Conservation (phyloP, 2,888 invertebrate species). For the Plagiodera versicolora region DNA sequence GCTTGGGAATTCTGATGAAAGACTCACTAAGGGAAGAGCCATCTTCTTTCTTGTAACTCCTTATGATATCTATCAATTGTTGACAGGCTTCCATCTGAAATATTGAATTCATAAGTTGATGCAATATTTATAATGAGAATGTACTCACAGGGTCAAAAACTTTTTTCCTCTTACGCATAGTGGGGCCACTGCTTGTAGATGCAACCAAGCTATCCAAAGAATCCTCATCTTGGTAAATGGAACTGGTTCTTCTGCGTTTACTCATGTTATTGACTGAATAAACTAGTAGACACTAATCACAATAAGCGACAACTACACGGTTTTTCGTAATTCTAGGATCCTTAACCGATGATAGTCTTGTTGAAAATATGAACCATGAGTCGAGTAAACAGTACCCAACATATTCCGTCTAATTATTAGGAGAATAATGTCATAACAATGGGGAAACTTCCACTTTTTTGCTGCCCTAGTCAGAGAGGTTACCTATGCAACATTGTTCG, state of each 20-base stretch:
- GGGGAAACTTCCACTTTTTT: constrained; percentile 23
- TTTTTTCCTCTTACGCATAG: constrained; percentile 64
- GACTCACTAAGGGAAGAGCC: constrained; percentile 88
- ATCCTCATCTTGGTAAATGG: constrained; percentile 73
- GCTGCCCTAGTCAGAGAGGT: constrained; percentile 28
- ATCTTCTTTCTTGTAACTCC: constrained; percentile 90
- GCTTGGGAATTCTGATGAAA: constrained; percentile 92
- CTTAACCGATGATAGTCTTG: not conserved
- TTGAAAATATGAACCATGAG: not conserved
- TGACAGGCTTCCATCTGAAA: constrained; percentile 81
- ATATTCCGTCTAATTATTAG: constrained; percentile 2
- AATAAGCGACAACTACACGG: not conserved
- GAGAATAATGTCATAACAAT: constrained; percentile 21
- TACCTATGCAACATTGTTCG: constrained; percentile 33
- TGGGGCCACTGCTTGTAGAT: constrained; percentile 57
- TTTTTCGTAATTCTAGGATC: not conserved
- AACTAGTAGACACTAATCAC: not conserved
- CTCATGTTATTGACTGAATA: constrained; percentile 59
- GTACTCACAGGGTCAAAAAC: constrained; percentile 73
- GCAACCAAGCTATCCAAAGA: constrained; percentile 69
- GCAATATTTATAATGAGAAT: constrained; percentile 14
- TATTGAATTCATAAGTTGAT: constrained; percentile 6
- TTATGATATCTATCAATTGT: constrained; percentile 88
- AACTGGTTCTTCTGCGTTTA: constrained; percentile 80
- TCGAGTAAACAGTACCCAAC: not conserved